These are phyloP conservation scores for Neuroterus valhalla DNA, from an alignment of 1,140 invertebrate species.

Conservation along the genomic window DNA sequence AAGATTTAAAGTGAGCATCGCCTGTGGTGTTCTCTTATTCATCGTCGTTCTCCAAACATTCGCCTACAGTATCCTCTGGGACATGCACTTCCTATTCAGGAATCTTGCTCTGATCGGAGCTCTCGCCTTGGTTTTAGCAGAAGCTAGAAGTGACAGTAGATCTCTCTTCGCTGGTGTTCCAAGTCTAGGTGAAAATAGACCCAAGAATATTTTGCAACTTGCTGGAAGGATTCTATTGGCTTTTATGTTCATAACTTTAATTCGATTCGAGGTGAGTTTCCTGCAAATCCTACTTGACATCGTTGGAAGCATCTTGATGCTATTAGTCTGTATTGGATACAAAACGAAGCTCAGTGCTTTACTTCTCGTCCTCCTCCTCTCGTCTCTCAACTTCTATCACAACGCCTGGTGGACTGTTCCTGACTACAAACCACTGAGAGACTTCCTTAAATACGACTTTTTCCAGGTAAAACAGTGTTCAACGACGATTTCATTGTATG, in stretches of 20 bases:
- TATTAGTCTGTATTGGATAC: slow-evolving; percentile 97
- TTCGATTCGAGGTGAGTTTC: slow-evolving; percentile 94
- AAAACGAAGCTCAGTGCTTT: slow-evolving; percentile 99
- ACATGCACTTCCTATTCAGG: slow-evolving; percentile 95
- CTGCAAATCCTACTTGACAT: slow-evolving; percentile 89
- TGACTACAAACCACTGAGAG: slow-evolving; percentile 94
- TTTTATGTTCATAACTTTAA: slow-evolving; percentile 98
- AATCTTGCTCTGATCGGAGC: slow-evolving; percentile 98
- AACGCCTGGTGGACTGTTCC: slow-evolving; percentile 99
- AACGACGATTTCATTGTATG: slow-evolving; percentile 25
- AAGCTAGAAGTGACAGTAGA: slow-evolving; percentile 92
- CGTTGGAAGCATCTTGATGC: slow-evolving; percentile 95
- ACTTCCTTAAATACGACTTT: slow-evolving; percentile 99
- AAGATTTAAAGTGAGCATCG: slow-evolving; percentile 94
- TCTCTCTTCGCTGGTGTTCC: slow-evolving; percentile 99
- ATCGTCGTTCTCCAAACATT: slow-evolving; percentile 97
- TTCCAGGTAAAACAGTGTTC: slow-evolving; percentile 87
- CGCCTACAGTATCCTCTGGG: slow-evolving; percentile 99
- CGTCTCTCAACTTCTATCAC: slow-evolving; percentile 95
- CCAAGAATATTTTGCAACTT: slow-evolving; percentile 97
- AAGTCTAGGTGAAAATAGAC: slow-evolving; percentile 96
- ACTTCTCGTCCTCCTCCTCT: slow-evolving; percentile 92
- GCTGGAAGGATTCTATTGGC: slow-evolving; percentile 96
- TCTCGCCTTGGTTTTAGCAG: slow-evolving; percentile 94
- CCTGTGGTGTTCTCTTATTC: slow-evolving; percentile 95